A percentile compares a stretch with the other conserved stretches of the same genome.
phyloP scores from a whole-genome alignment of 2,797 vertebrate genomes.

The Muscicapa striata region DNA sequence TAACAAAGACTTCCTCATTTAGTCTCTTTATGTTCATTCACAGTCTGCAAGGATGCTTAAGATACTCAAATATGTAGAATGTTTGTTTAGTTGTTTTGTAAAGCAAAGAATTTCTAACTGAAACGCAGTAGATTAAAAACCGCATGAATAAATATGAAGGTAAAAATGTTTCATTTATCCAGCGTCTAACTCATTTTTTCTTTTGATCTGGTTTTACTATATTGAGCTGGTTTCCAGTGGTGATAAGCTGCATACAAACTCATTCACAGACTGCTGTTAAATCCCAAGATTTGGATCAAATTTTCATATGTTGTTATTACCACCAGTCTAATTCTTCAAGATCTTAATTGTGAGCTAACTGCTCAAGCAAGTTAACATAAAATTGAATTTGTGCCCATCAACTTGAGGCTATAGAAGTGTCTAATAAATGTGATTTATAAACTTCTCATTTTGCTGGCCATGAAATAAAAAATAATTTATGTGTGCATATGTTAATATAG shows the following conservation, averaged over 20 bases:
- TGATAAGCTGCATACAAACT: background rate
- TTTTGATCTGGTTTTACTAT: background rate
- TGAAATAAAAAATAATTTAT: slow-evolving; percentile 57
- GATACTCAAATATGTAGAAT: background rate
- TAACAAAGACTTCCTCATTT: background rate
- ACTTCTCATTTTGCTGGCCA: slow-evolving; percentile 71
- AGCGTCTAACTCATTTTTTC: background rate
- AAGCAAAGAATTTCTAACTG: background rate
- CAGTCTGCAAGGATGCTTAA: background rate
- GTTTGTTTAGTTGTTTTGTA: background rate
- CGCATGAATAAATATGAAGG: background rate
- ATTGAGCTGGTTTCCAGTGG: background rate
- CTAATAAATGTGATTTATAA: slow-evolving; percentile 78
- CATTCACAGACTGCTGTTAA: background rate
- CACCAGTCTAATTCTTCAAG: slow-evolving; percentile 64
- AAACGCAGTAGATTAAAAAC: background rate
- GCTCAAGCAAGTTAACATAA: slow-evolving; percentile 71
- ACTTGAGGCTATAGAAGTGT: slow-evolving; percentile 35
- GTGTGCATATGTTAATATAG: slow-evolving; percentile 15
- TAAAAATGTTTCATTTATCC: background rate
- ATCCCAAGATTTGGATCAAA: slow-evolving; percentile 47
- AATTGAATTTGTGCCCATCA: slow-evolving; percentile 76
- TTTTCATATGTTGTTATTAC: slow-evolving; percentile 53
- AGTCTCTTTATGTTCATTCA: background rate
- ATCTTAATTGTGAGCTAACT: slow-evolving; percentile 73